Evolutionary conservation across 2,888 invertebrate genomes (phyloP), one percentile per base, ranked within the genome.

Genomic region (Cantharis flavilabris): DNA sequence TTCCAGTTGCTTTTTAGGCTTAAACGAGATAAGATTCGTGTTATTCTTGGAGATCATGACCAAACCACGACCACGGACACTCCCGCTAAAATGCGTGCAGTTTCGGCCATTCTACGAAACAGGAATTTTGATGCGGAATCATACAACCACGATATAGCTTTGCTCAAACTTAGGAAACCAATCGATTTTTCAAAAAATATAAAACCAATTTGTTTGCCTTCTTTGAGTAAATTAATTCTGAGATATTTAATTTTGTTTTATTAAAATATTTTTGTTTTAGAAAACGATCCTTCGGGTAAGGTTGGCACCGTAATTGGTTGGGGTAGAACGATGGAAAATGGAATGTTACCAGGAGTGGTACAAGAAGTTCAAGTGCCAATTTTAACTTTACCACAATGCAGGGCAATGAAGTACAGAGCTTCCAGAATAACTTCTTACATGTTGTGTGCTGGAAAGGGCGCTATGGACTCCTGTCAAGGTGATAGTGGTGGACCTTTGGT

Each of bases 291-390:
- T 70, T 90, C 94, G 1, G 95, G 94, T 33, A 92, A 92, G 84
- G 89, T 90, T 75, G 96, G 96, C 10, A 93, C 94, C 0, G 96
- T 96, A 9, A 94, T 96, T 9, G 96, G 96, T 3, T 96, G 96
- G 96, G 96, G 96, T 0, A 90, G 96, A 9, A 94, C 95, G 0
- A 91, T 94, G 0, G 96, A 96, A 86, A 95, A 95, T 3, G 96
- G 96, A 1, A 92, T 92, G 85, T 87, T 96, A 69, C 95, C 96
- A 3, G 93, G 93, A 1, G 90, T 94, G 69, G 94, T 96, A 7
- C 95, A 96, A 84, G 95, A 96, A 88, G 96, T 96, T 0, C 92
- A 93, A 82, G 96, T 97, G 64, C 96, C 96, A 0, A 96, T 97
- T 80, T 90, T 96, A 81, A 94, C 94, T 3, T 90, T 95, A 72